Conservation (phyloP, 2,888 invertebrate species). For the Galeruca laticollis region DNA sequence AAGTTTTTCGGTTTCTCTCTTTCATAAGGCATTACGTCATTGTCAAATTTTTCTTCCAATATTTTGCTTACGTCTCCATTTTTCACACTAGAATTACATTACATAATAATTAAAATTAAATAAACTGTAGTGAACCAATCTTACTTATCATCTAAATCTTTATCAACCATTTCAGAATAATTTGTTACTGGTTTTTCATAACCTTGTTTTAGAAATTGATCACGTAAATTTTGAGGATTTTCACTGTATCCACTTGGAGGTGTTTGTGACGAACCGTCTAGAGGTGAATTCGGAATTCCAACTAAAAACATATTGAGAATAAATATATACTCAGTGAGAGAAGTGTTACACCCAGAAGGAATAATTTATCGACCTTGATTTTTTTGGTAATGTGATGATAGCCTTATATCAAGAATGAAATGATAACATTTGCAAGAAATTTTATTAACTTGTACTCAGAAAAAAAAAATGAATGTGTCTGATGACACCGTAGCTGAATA, state of each 20-base stretch:
- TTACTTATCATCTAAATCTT: conserved; percentile 54
- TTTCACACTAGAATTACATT: conserved; percentile 37
- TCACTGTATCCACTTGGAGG: conserved; percentile 23
- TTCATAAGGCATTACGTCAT: conserved; percentile 24
- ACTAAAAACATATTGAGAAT: conserved; percentile 32
- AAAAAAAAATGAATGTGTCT: too few species aligned
- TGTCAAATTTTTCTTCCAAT: conserved; percentile 27
- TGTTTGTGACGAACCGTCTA: conserved; percentile 34
- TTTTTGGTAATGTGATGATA: too few species aligned
- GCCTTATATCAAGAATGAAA: too few species aligned
- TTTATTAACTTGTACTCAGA: too few species aligned
- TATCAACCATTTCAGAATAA: conserved; percentile 53
- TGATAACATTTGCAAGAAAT: too few species aligned
- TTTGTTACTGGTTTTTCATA: conserved; percentile 56
- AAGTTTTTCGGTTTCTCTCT: conserved; percentile 46
- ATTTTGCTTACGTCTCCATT: conserved; percentile 40
- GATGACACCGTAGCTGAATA: too few species aligned
- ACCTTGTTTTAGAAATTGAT: conserved; percentile 71
- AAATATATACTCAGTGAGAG: too few species aligned
- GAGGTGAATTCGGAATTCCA: conserved; percentile 37
- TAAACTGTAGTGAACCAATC: background rate
- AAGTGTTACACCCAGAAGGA: too few species aligned
- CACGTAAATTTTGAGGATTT: conserved; percentile 63
- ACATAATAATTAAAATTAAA: background rate
- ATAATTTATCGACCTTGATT: too few species aligned